These are phyloP conservation scores for Alaudala cheleensis DNA, from an alignment of 2,113 vertebrate species.

Conservation along the genomic window DNA sequence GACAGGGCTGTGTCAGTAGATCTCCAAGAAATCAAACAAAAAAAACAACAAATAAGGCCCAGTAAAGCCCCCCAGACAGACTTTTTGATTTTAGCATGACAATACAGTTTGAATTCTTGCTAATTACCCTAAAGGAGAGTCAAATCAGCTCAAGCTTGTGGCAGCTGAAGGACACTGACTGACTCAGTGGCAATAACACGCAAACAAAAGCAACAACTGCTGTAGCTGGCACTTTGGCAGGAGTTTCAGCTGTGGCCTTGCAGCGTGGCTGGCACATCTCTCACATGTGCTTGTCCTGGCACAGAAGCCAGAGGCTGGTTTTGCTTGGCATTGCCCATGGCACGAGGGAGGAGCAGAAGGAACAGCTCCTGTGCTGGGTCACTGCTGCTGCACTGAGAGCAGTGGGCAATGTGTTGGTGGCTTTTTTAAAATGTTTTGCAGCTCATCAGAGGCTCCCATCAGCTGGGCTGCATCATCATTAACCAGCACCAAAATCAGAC, in stretches of 20 bases:
- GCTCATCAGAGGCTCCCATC: neutral
- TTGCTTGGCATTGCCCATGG: neutral
- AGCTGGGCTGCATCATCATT: neutral
- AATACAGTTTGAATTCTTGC: neutral
- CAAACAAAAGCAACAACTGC: neutral
- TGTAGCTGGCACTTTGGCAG: neutral
- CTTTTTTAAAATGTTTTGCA: too few species aligned
- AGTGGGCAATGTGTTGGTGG: too few species aligned
- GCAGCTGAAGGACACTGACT: neutral
- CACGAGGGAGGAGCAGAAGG: neutral
- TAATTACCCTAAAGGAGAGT: neutral
- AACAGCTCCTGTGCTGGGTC: accelerated
- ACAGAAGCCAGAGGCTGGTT: neutral
- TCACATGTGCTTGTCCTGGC: neutral
- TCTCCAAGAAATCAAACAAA: neutral
- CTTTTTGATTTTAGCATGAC: neutral
- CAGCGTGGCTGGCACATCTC: neutral
- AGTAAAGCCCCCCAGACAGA: neutral
- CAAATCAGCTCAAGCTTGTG: neutral
- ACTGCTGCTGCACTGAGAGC: neutral
- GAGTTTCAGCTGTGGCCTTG: neutral
- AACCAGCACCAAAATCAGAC: neutral
- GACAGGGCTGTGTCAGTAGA: neutral
- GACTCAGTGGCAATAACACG: neutral
- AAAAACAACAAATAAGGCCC: neutral